These are phyloP conservation scores for Pantherophis alleghaniensis DNA, from an alignment of 2,797 vertebrate species.

Conservation along the genomic window DNA sequence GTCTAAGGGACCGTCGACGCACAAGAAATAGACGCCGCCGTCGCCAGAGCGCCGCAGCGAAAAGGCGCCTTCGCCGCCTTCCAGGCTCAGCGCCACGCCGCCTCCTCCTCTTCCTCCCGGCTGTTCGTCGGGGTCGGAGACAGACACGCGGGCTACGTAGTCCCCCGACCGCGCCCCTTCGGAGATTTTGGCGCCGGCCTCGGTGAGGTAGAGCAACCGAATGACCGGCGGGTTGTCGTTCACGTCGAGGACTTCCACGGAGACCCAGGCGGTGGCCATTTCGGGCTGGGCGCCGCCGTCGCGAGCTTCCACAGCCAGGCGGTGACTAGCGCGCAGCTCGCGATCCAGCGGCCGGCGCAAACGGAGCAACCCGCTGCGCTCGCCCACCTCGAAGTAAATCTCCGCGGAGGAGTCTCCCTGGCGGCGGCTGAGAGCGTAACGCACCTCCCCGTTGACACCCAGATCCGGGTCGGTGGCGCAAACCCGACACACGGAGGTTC, in stretches of 20 bases:
- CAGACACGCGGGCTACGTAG: constrained; percentile 86
- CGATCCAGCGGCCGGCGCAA: constrained; percentile 83
- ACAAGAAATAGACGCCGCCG: constrained; percentile 82
- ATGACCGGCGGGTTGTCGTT: constrained; percentile 88
- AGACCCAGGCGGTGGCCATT: constrained; percentile 79
- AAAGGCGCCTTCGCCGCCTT: constrained; percentile 80
- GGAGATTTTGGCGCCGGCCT: constrained; percentile 79
- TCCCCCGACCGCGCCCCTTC: constrained; percentile 81
- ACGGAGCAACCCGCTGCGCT: constrained; percentile 77
- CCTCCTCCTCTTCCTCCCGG: constrained; percentile 25
- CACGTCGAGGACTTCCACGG: constrained; percentile 82
- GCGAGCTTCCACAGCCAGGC: constrained; percentile 81
- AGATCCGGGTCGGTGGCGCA: constrained; percentile 83
- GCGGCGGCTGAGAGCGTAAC: constrained; percentile 78
- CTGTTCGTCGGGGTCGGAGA: constrained; percentile 81
- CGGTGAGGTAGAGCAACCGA: constrained; percentile 83
- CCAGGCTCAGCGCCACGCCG: constrained; percentile 63
- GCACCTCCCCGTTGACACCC: constrained; percentile 78
- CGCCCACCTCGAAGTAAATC: constrained; percentile 78
- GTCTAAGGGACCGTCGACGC: constrained; percentile 80
- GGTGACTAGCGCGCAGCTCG: constrained; percentile 79
- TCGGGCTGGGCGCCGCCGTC: constrained; percentile 85
- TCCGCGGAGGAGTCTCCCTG: constrained; percentile 70
- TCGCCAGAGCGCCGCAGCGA: constrained; percentile 73
- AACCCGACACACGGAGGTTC: constrained; percentile 79